Conservation (phyloP, 2,113 vertebrate genomes). For the Saguinus imperator region DNA sequence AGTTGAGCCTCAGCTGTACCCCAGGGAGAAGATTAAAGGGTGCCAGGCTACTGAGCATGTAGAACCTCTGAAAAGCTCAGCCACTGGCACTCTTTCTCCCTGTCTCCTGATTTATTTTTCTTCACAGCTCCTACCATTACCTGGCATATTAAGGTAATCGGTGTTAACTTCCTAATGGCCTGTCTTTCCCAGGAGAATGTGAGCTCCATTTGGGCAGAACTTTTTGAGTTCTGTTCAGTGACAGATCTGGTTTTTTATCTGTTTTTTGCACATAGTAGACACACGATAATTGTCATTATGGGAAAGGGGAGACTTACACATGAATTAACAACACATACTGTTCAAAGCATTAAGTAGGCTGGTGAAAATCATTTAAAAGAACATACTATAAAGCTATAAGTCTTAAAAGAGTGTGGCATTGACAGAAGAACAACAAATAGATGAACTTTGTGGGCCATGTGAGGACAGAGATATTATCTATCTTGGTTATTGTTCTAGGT, state of each 20-base stretch:
- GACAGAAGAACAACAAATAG: background rate
- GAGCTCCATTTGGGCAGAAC: background rate
- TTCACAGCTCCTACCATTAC: background rate
- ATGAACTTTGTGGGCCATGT: background rate
- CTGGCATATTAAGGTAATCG: background rate
- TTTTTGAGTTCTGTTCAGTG: background rate
- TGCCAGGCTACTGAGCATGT: background rate
- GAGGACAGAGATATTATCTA: background rate
- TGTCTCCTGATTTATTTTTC: background rate
- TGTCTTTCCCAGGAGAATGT: background rate
- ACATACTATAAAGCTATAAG: background rate
- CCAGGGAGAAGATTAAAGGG: background rate
- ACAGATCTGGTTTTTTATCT: background rate
- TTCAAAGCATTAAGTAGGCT: too few relatives aligned
- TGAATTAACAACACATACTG: too few relatives aligned
- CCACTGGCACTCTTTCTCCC: background rate
- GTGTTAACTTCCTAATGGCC: background rate
- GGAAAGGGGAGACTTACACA: background rate
- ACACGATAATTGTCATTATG: rapidly evolving
- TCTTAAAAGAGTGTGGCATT: background rate
- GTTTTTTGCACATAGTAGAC: background rate
- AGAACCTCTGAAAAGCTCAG: background rate
- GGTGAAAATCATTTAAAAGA: too few relatives aligned
- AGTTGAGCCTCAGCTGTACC: background rate
- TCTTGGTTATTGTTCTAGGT: background rate